Conservation (phyloP, 2,113 vertebrate species). For the Pseudonaja textilis region DNA sequence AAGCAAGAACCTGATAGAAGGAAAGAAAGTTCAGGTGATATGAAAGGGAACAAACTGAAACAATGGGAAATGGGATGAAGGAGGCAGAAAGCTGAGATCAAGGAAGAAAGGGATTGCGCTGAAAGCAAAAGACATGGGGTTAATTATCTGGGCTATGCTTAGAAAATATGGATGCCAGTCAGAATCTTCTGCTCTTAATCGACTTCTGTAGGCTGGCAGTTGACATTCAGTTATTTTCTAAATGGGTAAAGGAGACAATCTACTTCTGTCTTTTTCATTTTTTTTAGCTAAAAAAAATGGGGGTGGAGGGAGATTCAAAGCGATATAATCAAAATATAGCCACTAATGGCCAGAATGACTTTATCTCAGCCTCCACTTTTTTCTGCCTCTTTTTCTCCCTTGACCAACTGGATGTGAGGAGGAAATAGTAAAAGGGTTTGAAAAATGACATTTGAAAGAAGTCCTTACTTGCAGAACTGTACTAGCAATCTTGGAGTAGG, state of each 20-base stretch:
- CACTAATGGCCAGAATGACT: background rate
- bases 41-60: background rate
- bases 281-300: background rate
- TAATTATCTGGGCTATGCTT: background rate
- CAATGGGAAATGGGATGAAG: background rate
- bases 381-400: background rate
- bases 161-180: background rate
- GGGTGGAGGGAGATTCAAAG: background rate
- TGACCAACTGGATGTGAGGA: background rate
- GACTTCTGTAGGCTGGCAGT: background rate
- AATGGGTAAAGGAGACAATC: background rate
- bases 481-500: background rate
- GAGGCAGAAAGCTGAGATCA: background rate
- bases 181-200: background rate
- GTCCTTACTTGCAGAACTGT: background rate
- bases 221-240: background rate
- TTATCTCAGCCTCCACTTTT: background rate
- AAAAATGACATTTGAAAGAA: background rate
- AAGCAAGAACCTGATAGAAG: background rate
- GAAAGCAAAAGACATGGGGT: background rate
- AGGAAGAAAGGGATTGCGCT: background rate
- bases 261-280: background rate
- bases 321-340: background rate
- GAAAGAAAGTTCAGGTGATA: background rate
- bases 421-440: background rate